Conservation (phyloP, 2,797 vertebrate species). For the Macrochelys suwanniensis region DNA sequence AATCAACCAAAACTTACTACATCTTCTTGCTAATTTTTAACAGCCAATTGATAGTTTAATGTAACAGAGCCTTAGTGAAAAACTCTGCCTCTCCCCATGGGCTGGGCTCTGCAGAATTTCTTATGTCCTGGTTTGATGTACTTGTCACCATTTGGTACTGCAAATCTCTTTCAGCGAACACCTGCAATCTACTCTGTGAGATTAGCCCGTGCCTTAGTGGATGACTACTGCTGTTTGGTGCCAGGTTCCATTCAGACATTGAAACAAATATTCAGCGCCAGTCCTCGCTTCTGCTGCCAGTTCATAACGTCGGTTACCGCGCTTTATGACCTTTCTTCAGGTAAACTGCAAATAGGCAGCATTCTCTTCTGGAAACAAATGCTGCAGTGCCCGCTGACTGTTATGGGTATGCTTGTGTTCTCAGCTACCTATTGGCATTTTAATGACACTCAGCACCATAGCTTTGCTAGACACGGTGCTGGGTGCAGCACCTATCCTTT, state of each 20-base stretch:
- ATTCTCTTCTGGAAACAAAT: neutral
- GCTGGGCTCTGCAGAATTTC: neutral
- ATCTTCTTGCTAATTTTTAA: too few species aligned
- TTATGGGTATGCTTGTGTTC: neutral
- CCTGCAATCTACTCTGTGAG: constrained; percentile 91
- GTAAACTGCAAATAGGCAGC: constrained; percentile 58
- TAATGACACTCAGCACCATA: fast-evolving
- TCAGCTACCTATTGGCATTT: neutral
- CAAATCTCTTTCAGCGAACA: constrained; percentile 84
- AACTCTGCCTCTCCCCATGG: too few species aligned
- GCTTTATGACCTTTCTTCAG: constrained; percentile 92
- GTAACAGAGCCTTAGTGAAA: neutral
- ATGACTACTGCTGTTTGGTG: constrained; percentile 95
- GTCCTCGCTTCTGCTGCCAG: constrained; percentile 98
- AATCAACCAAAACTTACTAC: neutral
- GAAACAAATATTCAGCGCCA: constrained; percentile 92
- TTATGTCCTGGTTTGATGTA: fast-evolving
- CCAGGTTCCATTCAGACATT: constrained; percentile 92
- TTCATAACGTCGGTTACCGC: constrained; percentile 93
- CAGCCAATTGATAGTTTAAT: neutral
- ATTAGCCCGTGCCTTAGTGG: constrained; percentile 91
- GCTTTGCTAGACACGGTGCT: neutral
- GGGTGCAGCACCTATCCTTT: neutral
- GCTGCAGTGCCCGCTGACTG: neutral
- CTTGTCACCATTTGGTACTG: neutral